Evolutionary conservation across 2,888 invertebrate species (phyloP), one percentile per base, ranked within the genome.

Genomic region (Tricholauxania praeusta): DNA sequence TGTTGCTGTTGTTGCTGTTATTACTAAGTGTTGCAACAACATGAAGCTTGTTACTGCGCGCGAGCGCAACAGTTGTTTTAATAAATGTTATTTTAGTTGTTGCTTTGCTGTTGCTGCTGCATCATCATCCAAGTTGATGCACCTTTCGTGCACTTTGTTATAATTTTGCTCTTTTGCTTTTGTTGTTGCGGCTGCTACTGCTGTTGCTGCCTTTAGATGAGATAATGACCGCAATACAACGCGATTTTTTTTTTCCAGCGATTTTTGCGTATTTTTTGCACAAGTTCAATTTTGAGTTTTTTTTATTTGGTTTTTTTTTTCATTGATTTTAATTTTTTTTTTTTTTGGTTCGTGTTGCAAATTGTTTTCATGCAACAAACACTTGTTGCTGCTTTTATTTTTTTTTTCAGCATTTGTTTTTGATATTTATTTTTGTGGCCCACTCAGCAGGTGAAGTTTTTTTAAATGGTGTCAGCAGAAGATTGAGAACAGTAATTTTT

Each of bases 131-230:
- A 10, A 15, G 15, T 15, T 63, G 19, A 22, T 63, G 47, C 39
- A 39, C 10, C 39, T 39, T n/a, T 39, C 39, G 39, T 39, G 39
- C 39, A 39, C 39, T 39, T 39, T 39, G 19, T 63, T 39, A 39
- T 39, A 10, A 39, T 66, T 28, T 66, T 53, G 32, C 17, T 15
- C 4, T 64, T 17, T 48, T 7, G 10, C 7, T 48, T 22, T 10
- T 28, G 48, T 49, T 15, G 19, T 63, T 48, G 51, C 47, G 14
- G 70, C 39, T 62, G 60, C 59, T 62, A 15, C 47, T 52, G 15
- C 52, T 63, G 63, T 14, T 60, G 62, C 72, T 74, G 72, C 52
- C 65, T 22, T 51, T 19, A 67, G 39, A 39, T 39, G 39, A 39
- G 39, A 39, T 39, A 39, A 39, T 39, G 39, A 39, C 39, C 39